phyloP scores from a whole-genome alignment of 1,140 invertebrate species.

The Drosophila equinoxialis region DNA sequence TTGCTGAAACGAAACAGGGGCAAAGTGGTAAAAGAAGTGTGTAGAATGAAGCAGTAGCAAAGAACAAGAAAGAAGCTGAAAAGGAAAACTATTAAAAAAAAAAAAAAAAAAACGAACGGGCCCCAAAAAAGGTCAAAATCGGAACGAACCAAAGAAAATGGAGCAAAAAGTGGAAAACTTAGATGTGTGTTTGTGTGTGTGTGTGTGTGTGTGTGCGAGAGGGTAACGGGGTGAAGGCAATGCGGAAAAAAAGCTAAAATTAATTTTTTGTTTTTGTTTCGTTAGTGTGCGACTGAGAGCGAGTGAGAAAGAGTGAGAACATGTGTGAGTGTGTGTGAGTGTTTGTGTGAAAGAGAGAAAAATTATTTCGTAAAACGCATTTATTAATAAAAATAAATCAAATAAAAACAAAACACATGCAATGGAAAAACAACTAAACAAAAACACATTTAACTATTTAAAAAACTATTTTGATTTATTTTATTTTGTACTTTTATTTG shows the following conservation, averaged over 20 bases:
- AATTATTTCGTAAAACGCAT: slow-evolving; percentile 69
- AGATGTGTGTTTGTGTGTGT: slow-evolving; percentile 34
- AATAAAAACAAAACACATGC: slow-evolving; percentile 27
- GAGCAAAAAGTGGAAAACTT: slow-evolving; percentile 72
- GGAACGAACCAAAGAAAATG: slow-evolving; percentile 62
- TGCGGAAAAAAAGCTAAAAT: slow-evolving; percentile 75
- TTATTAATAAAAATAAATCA: slow-evolving; percentile 50
- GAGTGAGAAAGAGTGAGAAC: slow-evolving; percentile 20
- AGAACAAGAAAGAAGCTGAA: slow-evolving; percentile 17
- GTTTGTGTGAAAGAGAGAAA: slow-evolving; percentile 26
- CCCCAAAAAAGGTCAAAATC: slow-evolving; percentile 55
- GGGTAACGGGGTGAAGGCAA: background rate
- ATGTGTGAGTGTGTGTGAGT: slow-evolving; percentile 16
- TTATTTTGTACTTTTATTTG: slow-evolving; percentile 13
- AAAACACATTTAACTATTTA: background rate
- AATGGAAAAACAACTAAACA: background rate
- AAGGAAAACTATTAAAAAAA: slow-evolving; percentile 50
- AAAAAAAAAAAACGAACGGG: slow-evolving; percentile 18
- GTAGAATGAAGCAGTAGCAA: slow-evolving; percentile 21
- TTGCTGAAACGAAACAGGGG: slow-evolving; percentile 13
- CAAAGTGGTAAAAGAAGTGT: slow-evolving; percentile 12
- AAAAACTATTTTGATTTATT: slow-evolving; percentile 26
- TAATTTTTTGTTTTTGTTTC: slow-evolving; percentile 78
- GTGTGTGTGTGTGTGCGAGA: background rate
- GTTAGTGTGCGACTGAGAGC: slow-evolving; percentile 41